Percentiles rank a stretch among this genome's conserved stretches.
Conservation (phyloP, 2,113 vertebrate genomes). For the Pollimyrus isidori region DNA sequence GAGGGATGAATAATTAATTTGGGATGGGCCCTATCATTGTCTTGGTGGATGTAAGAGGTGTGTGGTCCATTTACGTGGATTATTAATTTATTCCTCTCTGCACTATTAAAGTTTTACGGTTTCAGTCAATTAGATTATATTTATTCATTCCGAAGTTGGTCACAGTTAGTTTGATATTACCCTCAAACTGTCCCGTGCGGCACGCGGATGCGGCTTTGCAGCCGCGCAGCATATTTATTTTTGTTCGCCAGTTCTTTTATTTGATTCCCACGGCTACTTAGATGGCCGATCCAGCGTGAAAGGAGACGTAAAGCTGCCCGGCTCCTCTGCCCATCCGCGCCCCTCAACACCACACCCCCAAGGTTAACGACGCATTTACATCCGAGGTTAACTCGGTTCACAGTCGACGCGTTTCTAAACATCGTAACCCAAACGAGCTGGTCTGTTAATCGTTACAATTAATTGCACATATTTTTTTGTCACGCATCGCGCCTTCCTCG, state of each 20-base stretch:
- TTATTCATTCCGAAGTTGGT: neutral
- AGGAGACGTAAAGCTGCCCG: neutral
- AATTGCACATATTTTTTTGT: neutral
- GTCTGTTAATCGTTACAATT: neutral
- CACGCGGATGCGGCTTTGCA: neutral
- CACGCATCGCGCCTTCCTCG: neutral
- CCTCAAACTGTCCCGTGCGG: neutral
- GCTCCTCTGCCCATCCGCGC: neutral
- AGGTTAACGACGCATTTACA: neutral
- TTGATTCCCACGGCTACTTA: neutral
- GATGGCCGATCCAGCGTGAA: neutral
- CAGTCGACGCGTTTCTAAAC: neutral
- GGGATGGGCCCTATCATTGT: neutral
- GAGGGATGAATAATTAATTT: constrained; percentile 7
- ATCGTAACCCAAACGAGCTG: neutral
- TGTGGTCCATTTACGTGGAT: neutral
- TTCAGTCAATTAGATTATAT: neutral
- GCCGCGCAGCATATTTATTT: neutral
- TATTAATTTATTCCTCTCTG: neutral
- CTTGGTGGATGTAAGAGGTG: neutral
- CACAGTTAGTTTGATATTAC: neutral
- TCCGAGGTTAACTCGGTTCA: neutral
- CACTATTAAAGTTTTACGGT: neutral
- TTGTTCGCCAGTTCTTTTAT: neutral
- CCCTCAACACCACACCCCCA: neutral